phyloP scores from a whole-genome alignment of 2,113 vertebrate species.

The Lycaon pictus region DNA sequence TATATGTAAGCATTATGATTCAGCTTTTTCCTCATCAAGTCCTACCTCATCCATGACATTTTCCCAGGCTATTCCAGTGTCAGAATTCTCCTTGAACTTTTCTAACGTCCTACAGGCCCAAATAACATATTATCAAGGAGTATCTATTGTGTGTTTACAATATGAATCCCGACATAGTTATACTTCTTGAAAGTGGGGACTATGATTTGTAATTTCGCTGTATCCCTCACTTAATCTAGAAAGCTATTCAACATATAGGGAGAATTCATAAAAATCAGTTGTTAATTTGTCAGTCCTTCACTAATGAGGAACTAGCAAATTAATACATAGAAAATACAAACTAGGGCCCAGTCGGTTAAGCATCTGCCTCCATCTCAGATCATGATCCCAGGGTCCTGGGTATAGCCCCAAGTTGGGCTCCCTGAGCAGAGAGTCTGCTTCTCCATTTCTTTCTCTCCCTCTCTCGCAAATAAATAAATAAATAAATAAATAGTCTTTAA shows the following conservation, averaged over 20 bases:
- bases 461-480: background rate
- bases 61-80: background rate
- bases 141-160: background rate
- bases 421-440: background rate
- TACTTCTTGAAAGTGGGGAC: background rate
- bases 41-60: background rate
- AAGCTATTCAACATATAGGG: background rate
- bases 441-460: background rate
- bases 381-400: background rate
- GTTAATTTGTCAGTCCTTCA: background rate
- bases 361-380: background rate
- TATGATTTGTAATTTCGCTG: background rate
- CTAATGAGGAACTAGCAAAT: background rate
- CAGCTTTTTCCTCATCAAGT: background rate
- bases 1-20: background rate
- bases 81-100: background rate
- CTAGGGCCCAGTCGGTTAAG: background rate
- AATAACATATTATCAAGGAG: background rate
- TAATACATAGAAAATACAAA: background rate
- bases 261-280: background rate
- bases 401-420: background rate
- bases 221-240: background rate
- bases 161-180: background rate
- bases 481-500: background rate
- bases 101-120: background rate